A percentile compares a stretch with the other conserved stretches of the same genome.
phyloP scores from a whole-genome alignment of 2,113 vertebrate genomes.

The Ammodytes marinus region DNA sequence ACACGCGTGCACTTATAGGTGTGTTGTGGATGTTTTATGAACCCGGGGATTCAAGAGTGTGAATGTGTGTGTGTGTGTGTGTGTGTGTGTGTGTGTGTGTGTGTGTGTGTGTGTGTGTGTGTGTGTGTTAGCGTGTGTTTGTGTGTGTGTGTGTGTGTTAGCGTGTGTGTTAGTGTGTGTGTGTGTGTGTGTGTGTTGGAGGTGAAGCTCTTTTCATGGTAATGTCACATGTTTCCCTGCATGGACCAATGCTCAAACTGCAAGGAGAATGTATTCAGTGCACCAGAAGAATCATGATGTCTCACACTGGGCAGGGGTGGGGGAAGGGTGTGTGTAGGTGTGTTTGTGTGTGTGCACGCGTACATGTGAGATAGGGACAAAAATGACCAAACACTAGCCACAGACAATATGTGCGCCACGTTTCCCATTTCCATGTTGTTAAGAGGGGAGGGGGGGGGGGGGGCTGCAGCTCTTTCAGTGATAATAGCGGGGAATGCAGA shows the following conservation, averaged over 20 bases:
- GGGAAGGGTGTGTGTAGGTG: slow-evolving; percentile 59
- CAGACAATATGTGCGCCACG: slow-evolving; percentile 70
- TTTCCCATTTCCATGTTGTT: slow-evolving; percentile 72
- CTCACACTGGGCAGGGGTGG: slow-evolving; percentile 68
- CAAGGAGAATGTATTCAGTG: slow-evolving; percentile 75
- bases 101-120: slow-evolving; percentile 12
- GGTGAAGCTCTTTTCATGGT: slow-evolving; percentile 62
- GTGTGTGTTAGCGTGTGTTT: slow-evolving; percentile 15
- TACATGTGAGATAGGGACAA: slow-evolving; percentile 55
- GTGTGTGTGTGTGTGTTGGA: slow-evolving; percentile 34
- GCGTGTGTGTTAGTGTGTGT: slow-evolving; percentile 16
- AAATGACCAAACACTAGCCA: slow-evolving; percentile 75
- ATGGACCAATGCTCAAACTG: slow-evolving; percentile 67
- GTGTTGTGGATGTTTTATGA: slow-evolving; percentile 51
- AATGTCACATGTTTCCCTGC: slow-evolving; percentile 68
- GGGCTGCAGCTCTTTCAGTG: slow-evolving; percentile 61
- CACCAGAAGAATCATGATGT: slow-evolving; percentile 79
- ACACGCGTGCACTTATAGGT: slow-evolving; percentile 20
- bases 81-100: slow-evolving; percentile 40
- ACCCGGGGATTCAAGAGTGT: slow-evolving; percentile 2
- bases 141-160: slow-evolving; percentile 40
- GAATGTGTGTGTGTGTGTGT: slow-evolving; percentile 35
- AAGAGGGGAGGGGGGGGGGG: neutral
- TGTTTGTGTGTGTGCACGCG: slow-evolving; percentile 19
- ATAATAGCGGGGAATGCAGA: slow-evolving; percentile 71